Evolutionary conservation across 1,140 invertebrate species (phyloP).

Genomic region (Drosophila funebris): DNA sequence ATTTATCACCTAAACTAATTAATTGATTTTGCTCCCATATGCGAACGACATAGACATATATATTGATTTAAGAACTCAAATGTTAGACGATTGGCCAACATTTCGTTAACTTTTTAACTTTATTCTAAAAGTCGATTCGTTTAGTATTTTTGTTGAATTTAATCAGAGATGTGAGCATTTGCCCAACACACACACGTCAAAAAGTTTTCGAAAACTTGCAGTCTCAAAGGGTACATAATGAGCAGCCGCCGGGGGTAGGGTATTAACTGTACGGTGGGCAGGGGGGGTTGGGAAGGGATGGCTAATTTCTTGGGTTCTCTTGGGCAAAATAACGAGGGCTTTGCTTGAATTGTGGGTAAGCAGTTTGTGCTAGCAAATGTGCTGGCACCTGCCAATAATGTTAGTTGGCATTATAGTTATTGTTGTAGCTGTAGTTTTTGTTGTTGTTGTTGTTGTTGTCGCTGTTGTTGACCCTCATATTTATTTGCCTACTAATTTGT

Average conservation of each 20-base stretch:
- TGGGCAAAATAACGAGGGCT: constrained; percentile 19
- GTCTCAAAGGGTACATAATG: constrained; percentile 1
- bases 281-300: not conserved
- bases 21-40: too few relatives aligned
- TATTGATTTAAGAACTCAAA: too few relatives aligned
- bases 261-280: too few relatives aligned
- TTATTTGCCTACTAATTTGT: constrained; percentile 74
- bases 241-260: not conserved
- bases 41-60: too few relatives aligned
- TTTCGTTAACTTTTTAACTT: not conserved
- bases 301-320: not conserved
- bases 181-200: not conserved
- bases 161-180: constrained; percentile 1
- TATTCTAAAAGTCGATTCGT: not conserved
- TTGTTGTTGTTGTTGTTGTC: constrained; percentile 11
- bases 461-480: constrained; percentile 57
- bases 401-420: constrained; percentile 12
- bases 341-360: not conserved
- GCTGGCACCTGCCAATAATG: constrained; percentile 17
- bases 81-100: not conserved
- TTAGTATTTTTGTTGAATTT: constrained; percentile 3
- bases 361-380: constrained; percentile 1
- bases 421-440: constrained; percentile 8
- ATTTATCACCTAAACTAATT: too few relatives aligned
- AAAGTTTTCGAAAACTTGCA: constrained; percentile 8